Evolutionary conservation across 2,888 invertebrate species (phyloP), one percentile per base, ranked within the genome.

Genomic region (Electrophaes corylata): DNA sequence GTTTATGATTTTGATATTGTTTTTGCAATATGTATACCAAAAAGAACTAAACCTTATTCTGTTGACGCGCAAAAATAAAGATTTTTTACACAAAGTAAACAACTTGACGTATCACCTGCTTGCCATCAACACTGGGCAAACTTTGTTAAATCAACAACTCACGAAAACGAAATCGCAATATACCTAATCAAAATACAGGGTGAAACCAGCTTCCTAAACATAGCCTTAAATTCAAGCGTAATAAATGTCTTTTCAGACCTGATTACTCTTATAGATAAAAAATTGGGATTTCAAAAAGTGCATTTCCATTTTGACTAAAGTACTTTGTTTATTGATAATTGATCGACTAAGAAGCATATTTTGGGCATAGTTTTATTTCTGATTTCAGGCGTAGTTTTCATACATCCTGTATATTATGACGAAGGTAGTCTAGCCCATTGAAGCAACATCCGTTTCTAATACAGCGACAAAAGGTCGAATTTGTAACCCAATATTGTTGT

Each of bases 401-500:
- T 37, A 37, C 37, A 16, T 37, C 16, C 37, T 37, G 37, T 37
- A 2, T 14, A 35, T 16, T 51, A 54, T 37, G 50, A 49, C 40
- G 26, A 31, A 53, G 45, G 80, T 81, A 71, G 74, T 65, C 64
- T 57, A 49, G 35, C 39, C 73, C 69, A 80, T 81, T 78, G 75
- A 78, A 67, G 67, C 67, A 65, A 75, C 70, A 72, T 72, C 73
- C 71, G 68, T 64, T 57, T 71, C 69, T 79, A 81, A 80, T 78
- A 75, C 76, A 69, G 62, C 66, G 72, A 80, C 81, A 80, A 81
- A 82, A 73, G 78, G 79, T 74, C 76, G 72, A 75, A 73, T 79
- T 82, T 81, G 83, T 81, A 78, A 76, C 79, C 75, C 77, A 79
- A 82, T 83, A 81, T 81, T 79, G 78, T 77, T 79, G 74, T 77